Percentiles rank a stretch among this genome's conserved stretches.
phyloP scores from a whole-genome alignment of 2,888 invertebrate genomes.

The Chymomyza amoena region DNA sequence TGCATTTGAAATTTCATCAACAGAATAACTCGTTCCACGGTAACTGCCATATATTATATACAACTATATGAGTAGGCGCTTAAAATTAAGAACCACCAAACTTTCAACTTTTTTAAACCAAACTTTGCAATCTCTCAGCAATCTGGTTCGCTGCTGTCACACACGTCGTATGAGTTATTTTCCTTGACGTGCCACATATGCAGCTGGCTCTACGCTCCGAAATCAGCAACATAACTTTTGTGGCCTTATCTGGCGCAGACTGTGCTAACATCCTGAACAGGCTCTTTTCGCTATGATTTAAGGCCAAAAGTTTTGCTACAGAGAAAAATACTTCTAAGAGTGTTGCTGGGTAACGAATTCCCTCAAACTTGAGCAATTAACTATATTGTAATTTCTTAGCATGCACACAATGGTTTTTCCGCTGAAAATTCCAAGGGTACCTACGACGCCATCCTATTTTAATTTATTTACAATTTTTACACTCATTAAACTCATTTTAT shows the following conservation, averaged over 20 bases:
- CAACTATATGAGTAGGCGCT: conserved; percentile 11
- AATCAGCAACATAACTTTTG: conserved; percentile 49
- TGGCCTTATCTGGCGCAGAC: conserved; percentile 53
- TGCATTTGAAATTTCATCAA: conserved; percentile 32
- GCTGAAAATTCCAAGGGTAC: neutral
- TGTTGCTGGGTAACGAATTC: neutral
- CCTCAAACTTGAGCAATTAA: conserved; percentile 55
- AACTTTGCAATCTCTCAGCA: no score
- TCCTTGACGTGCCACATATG: conserved; percentile 26
- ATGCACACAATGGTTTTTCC: conserved; percentile 7
- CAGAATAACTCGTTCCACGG: conserved; percentile 12
- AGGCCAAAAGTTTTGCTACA: conserved; percentile 46
- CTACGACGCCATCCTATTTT: conserved; percentile 24
- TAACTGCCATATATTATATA: conserved; percentile 31
- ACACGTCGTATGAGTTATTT: conserved; percentile 59
- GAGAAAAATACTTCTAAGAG: neutral
- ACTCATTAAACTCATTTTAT: conserved; percentile 36
- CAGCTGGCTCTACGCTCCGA: conserved; percentile 1
- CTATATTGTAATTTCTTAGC: conserved; percentile 52
- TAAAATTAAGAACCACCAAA: conserved; percentile 15
- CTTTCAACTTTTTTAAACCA: conserved; percentile 18
- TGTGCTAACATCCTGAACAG: conserved; percentile 29
- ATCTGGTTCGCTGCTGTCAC: conserved; percentile 48
- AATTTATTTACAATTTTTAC: conserved; percentile 60
- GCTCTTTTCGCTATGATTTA: conserved; percentile 49